A percentile compares a stretch with the other conserved stretches of the same genome.
phyloP scores from a whole-genome alignment of 2,797 vertebrate genomes.

The Enteromius treurensis region DNA sequence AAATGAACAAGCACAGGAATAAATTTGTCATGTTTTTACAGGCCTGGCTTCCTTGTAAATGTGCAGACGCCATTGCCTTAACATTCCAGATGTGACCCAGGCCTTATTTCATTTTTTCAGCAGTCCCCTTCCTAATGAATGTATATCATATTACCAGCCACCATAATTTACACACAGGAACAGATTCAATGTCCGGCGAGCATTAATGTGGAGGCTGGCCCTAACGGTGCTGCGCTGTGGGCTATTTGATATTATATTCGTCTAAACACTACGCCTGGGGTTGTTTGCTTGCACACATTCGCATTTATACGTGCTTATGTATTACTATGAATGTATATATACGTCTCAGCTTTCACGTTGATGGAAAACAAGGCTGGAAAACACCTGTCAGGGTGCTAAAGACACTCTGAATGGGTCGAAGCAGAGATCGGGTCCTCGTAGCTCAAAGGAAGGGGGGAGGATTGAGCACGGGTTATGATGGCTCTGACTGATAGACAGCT shows the following conservation, averaged over 20 bases:
- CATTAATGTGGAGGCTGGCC: slow-evolving; percentile 51
- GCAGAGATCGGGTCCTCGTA: neutral
- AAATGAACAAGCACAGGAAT: slow-evolving; percentile 73
- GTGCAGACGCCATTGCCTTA: slow-evolving; percentile 65
- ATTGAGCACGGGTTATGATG: slow-evolving; percentile 52
- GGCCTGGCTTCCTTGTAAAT: slow-evolving; percentile 64
- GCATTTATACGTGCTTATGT: slow-evolving; percentile 21
- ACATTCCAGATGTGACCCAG: slow-evolving; percentile 59
- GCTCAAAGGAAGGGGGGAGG: slow-evolving; percentile 44
- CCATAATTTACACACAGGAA: slow-evolving; percentile 62
- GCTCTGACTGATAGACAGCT: slow-evolving; percentile 70
- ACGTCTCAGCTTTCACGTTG: slow-evolving; percentile 3
- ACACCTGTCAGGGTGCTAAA: slow-evolving; percentile 41
- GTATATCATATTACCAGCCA: slow-evolving; percentile 61
- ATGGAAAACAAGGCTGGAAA: slow-evolving; percentile 39
- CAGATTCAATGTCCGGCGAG: slow-evolving; percentile 53
- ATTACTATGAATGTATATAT: slow-evolving; percentile 30
- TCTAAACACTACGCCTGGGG: slow-evolving; percentile 39
- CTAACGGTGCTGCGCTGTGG: slow-evolving; percentile 17
- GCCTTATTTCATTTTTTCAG: slow-evolving; percentile 59
- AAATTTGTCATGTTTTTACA: slow-evolving; percentile 70
- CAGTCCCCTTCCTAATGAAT: slow-evolving; percentile 60
- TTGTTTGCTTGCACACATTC: slow-evolving; percentile 44
- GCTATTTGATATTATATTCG: slow-evolving; percentile 48
- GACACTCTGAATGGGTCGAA: slow-evolving; percentile 18